phyloP scores from a whole-genome alignment of 1,140 invertebrate genomes.

The Diuraphis noxia region DNA sequence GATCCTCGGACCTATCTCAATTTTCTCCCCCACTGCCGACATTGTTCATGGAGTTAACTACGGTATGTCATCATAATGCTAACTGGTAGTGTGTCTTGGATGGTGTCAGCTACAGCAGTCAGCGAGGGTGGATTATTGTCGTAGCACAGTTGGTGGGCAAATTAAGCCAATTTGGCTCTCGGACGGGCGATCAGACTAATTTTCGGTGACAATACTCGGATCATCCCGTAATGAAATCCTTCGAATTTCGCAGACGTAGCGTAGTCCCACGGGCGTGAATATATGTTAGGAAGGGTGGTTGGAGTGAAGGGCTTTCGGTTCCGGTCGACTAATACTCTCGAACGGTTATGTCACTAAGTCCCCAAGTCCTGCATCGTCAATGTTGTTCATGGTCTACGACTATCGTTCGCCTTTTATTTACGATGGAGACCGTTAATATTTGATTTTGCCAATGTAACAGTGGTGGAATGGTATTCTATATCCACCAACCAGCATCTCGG shows the following conservation, averaged over 20 bases:
- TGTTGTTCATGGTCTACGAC: neutral
- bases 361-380: neutral
- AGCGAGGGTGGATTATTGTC: neutral
- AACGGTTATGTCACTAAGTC: neutral
- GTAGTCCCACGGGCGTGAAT: neutral
- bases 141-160: neutral
- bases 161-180: slow-evolving; percentile 14
- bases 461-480: neutral
- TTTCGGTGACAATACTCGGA: neutral
- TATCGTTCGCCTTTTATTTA: neutral
- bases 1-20: neutral
- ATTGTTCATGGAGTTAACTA: neutral
- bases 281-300: neutral
- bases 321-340: neutral
- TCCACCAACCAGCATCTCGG: neutral
- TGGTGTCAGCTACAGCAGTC: neutral
- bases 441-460: neutral
- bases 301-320: neutral
- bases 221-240: neutral
- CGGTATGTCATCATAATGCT: slow-evolving; percentile 9
- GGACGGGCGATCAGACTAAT: neutral
- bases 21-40: neutral
- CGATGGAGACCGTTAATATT: neutral
- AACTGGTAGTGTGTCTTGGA: neutral
- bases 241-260: neutral